A percentile compares a stretch with the other conserved stretches of the same genome.
Evolutionary conservation across 2,888 invertebrate species (phyloP).

Genomic region (Fissipunctia ypsillon): DNA sequence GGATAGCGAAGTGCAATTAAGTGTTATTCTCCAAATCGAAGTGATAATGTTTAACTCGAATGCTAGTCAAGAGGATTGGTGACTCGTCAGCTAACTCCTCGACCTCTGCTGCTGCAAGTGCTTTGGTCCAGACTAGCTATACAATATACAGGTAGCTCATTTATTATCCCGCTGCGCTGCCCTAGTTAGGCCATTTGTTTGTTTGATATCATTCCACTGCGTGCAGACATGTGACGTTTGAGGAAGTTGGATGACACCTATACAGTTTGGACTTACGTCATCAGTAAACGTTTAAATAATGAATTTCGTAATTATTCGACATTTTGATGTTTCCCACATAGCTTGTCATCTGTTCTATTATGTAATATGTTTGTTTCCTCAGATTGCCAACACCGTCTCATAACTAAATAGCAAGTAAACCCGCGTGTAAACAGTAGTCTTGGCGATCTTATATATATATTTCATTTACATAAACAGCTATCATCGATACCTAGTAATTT

Average conservation of each 20-base stretch:
- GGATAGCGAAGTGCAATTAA: background rate
- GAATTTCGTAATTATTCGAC: slow-evolving; percentile 33
- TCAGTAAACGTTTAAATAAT: slow-evolving; percentile 50
- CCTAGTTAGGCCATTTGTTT: slow-evolving; percentile 14
- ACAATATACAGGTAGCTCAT: background rate
- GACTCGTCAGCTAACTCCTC: background rate
- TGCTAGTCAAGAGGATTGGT: background rate
- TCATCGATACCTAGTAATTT: slow-evolving; percentile 15
- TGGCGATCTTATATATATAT: slow-evolving; percentile 6
- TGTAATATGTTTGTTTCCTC: slow-evolving; percentile 28
- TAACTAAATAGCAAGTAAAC: slow-evolving; percentile 31
- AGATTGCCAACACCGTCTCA: slow-evolving; percentile 17
- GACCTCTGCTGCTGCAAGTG: background rate
- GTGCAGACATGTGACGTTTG: slow-evolving; percentile 32
- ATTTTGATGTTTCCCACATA: slow-evolving; percentile 27
- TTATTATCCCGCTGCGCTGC: background rate
- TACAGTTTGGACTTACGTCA: slow-evolving; percentile 40
- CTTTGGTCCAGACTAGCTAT: background rate
- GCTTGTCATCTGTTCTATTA: slow-evolving; percentile 13
- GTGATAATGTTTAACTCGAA: background rate
- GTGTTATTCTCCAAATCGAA: background rate
- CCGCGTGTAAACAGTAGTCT: slow-evolving; percentile 2
- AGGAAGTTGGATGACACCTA: slow-evolving; percentile 43
- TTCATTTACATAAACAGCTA: slow-evolving; percentile 16
- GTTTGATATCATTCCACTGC: background rate